phyloP scores from a whole-genome alignment of 2,797 vertebrate genomes.

The Rhynchonycteris naso region DNA sequence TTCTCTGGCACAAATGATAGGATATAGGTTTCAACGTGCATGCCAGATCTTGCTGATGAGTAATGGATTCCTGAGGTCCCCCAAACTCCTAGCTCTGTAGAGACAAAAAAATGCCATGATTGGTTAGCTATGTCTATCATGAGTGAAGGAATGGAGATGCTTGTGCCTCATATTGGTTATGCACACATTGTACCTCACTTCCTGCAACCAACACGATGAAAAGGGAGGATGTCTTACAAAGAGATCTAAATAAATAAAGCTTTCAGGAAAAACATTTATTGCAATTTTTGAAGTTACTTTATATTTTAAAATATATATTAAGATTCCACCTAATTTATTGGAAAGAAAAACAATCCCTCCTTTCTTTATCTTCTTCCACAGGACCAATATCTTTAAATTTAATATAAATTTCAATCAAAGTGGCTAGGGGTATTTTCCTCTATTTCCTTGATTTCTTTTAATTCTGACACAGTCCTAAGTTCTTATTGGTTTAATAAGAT shows the following conservation, averaged over 20 bases:
- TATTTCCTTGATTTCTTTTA: conserved; percentile 58
- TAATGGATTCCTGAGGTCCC: background rate
- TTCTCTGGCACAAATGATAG: background rate
- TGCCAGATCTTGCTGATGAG: background rate
- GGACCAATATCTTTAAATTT: conserved; percentile 39
- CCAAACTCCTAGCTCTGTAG: background rate
- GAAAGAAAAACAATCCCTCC: background rate
- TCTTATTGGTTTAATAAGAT: background rate
- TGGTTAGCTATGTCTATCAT: background rate
- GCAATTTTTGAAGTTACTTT: background rate
- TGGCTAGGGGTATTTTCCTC: background rate
- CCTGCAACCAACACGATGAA: background rate
- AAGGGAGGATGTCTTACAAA: background rate
- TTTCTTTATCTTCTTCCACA: background rate
- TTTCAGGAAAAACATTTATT: background rate
- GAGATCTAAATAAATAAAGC: background rate
- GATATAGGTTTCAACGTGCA: background rate
- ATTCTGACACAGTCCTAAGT: conserved; percentile 1
- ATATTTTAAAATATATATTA: conserved; percentile 42
- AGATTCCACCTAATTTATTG: conserved; percentile 6
- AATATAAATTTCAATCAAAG: conserved; percentile 12
- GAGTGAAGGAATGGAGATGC: background rate
- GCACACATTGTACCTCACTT: background rate
- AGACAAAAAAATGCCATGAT: background rate
- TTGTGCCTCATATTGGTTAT: background rate